Conservation (phyloP, 2,797 vertebrate species). For the Heteromormyrus szaboi region DNA sequence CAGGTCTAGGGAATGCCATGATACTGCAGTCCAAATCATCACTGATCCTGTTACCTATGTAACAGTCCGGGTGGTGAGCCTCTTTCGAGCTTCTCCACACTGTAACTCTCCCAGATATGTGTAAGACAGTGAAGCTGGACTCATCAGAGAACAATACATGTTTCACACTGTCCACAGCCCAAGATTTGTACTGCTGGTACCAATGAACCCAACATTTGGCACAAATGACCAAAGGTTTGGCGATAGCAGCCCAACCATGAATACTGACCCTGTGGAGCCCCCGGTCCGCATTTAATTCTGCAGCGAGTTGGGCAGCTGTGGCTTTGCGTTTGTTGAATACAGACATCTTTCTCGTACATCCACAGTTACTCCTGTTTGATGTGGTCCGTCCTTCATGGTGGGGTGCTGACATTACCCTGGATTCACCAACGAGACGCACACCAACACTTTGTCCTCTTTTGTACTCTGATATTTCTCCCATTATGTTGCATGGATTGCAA, state of each 20-base stretch:
- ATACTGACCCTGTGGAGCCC: neutral
- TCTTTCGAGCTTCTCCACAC: neutral
- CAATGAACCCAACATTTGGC: neutral
- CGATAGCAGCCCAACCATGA: neutral
- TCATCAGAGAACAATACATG: neutral
- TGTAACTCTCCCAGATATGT: neutral
- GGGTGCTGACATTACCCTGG: neutral
- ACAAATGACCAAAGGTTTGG: neutral
- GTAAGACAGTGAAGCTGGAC: neutral
- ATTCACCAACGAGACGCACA: neutral
- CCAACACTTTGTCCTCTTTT: neutral
- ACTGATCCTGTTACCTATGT: neutral
- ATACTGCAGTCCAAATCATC: neutral
- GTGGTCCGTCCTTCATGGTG: neutral
- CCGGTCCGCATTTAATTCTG: neutral
- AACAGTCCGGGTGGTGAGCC: neutral
- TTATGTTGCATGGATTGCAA: neutral
- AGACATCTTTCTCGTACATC: neutral
- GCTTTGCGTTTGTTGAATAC: neutral
- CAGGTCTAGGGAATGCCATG: neutral
- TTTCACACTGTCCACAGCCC: neutral
- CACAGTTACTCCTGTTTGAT: neutral
- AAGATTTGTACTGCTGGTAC: neutral
- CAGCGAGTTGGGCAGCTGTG: neutral
- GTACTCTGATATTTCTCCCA: neutral